Percentiles rank a stretch among this genome's conserved stretches.
Conservation (phyloP, 2,888 invertebrate species). For the Agrilus mali region DNA sequence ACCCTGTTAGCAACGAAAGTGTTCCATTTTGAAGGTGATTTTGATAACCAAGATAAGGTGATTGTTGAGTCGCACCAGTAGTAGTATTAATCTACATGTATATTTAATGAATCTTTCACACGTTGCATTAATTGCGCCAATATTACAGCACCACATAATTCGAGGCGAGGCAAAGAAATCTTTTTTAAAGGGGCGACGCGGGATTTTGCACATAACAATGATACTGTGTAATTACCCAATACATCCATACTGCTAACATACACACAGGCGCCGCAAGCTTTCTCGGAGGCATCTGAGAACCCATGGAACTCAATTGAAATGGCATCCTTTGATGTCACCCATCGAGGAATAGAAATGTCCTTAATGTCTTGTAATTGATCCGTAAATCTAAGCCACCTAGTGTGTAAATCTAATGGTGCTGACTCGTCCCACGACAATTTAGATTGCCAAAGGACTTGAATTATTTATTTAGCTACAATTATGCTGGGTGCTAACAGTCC, state of each 20-base stretch:
- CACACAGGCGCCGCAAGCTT: constrained; percentile 11
- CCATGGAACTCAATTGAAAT: constrained; percentile 1
- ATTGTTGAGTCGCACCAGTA: constrained; percentile 20
- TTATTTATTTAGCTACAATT: constrained; percentile 2
- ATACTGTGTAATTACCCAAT: not conserved
- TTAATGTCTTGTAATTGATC: constrained; percentile 3
- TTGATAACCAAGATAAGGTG: constrained; percentile 17
- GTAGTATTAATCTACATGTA: constrained; percentile 1
- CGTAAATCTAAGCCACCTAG: constrained; percentile 1
- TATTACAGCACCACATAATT: constrained; percentile 9
- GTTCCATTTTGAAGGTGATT: constrained; percentile 12
- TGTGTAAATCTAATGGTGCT: not conserved
- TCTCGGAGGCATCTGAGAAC: constrained; percentile 8
- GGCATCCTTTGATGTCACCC: not conserved
- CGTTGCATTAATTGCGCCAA: constrained; percentile 2
- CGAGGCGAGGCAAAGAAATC: constrained; percentile 12
- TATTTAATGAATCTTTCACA: not conserved
- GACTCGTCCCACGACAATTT: constrained; percentile 7
- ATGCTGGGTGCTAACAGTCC: constrained; percentile 5
- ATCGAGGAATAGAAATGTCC: constrained; percentile 1
- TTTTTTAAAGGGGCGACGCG: constrained; percentile 13
- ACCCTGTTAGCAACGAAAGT: constrained; percentile 15
- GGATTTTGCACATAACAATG: constrained; percentile 11
- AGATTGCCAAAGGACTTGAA: constrained; percentile 5
- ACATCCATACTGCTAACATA: constrained; percentile 1